Percentiles rank a stretch among this genome's conserved stretches.
Conservation (phyloP, 2,797 vertebrate species). For the Falco biarmicus region DNA sequence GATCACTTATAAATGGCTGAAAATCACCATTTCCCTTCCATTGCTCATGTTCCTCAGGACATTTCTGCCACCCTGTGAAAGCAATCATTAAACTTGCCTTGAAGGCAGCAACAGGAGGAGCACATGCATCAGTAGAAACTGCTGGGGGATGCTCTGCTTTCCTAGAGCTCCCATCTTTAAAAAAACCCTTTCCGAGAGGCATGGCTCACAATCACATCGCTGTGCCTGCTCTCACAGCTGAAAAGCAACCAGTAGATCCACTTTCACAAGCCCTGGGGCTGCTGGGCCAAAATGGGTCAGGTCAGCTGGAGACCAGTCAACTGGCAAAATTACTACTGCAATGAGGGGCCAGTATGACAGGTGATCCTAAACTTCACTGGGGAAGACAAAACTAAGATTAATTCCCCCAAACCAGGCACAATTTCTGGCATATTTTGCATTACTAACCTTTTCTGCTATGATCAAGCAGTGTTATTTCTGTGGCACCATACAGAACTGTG, state of each 20-base stretch:
- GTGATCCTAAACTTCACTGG: neutral
- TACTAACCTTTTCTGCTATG: neutral
- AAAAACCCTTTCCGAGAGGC: neutral
- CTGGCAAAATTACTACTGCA: neutral
- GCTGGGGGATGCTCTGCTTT: neutral
- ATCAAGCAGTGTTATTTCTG: neutral
- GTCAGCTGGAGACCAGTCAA: neutral
- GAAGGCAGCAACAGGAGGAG: neutral
- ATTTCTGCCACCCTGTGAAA: neutral
- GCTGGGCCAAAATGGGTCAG: neutral
- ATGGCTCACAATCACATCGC: accelerated
- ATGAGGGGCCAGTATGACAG: neutral
- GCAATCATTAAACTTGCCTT: neutral
- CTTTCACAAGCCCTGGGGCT: neutral
- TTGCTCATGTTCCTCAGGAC: neutral
- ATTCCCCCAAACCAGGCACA: neutral
- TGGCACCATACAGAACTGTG: neutral
- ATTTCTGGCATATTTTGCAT: neutral
- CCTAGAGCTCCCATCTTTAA: neutral
- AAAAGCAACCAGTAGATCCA: neutral
- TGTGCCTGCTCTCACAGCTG: neutral
- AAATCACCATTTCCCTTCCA: neutral
- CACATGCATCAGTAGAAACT: neutral
- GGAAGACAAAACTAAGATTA: neutral
- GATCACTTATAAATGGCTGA: neutral